These are phyloP conservation scores for Rhabdomys dilectus DNA, from an alignment of 2,113 vertebrate species.

Conservation along the genomic window DNA sequence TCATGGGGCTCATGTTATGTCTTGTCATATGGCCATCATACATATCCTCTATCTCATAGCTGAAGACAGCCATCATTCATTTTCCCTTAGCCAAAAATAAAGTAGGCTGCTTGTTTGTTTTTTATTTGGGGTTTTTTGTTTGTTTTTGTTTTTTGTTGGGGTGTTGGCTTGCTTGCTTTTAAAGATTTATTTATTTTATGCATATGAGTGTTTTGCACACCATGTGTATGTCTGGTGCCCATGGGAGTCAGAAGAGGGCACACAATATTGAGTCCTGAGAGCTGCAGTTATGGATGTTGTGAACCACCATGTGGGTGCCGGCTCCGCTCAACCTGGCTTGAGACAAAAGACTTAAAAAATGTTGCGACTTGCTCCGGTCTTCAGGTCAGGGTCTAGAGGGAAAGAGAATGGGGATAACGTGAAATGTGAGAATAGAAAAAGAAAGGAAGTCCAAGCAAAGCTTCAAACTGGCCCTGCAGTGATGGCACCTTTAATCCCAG, in stretches of 20 bases:
- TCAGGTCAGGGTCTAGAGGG: no score
- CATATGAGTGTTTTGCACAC: neutral
- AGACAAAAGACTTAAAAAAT: no score
- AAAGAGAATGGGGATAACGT: no score
- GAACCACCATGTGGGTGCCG: neutral
- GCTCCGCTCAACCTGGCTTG: no score
- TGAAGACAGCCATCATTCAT: neutral
- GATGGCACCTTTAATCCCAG: neutral
- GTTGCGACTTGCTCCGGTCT: no score
- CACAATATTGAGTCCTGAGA: neutral
- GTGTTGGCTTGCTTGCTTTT: neutral
- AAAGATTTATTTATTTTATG: neutral
- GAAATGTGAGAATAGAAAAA: neutral
- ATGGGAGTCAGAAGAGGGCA: neutral
- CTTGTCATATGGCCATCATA: neutral
- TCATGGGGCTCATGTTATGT: neutral
- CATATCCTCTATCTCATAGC: neutral
- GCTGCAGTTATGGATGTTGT: neutral
- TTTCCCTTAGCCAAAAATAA: neutral
- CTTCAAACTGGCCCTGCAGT: neutral
- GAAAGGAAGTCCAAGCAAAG: slow-evolving; percentile 22
- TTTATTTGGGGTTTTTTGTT: neutral
- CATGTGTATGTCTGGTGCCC: neutral
- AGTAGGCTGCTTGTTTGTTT: neutral
- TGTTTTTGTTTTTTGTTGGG: neutral